phyloP scores from a whole-genome alignment of 2,888 invertebrate genomes.

The Thysanoteuthis rhombus region DNA sequence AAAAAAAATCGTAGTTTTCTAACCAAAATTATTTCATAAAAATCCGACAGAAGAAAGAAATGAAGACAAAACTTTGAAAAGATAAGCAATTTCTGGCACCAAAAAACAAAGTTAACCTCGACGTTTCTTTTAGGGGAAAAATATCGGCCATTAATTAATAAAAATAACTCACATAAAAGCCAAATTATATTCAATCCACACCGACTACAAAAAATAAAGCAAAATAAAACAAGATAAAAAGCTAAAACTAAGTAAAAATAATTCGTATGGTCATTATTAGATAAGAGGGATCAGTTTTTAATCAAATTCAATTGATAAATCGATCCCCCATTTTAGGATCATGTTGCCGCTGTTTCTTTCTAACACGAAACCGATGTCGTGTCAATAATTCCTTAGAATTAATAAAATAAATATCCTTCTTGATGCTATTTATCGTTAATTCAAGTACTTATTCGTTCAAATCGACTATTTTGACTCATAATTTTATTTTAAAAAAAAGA shows the following conservation, averaged over 20 bases:
- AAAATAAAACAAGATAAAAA: neutral
- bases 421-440: no score
- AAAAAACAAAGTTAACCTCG: neutral
- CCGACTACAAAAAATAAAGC: neutral
- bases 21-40: neutral
- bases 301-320: neutral
- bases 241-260: neutral
- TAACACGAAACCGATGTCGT: neutral
- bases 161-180: neutral
- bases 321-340: neutral
- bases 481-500: neutral
- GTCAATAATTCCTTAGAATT: neutral
- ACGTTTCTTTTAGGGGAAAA: neutral
- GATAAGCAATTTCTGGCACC: no score
- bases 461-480: neutral
- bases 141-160: neutral
- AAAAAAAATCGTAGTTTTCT: neutral
- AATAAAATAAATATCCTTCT: neutral
- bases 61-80: no score
- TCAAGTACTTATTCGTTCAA: neutral
- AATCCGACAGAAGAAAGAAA: neutral
- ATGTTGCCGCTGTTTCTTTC: neutral
- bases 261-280: neutral
- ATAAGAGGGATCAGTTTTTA: neutral
- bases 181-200: neutral